These are phyloP conservation scores for Crypturellus undulatus DNA, from an alignment of 2,113 vertebrate species.

Conservation along the genomic window DNA sequence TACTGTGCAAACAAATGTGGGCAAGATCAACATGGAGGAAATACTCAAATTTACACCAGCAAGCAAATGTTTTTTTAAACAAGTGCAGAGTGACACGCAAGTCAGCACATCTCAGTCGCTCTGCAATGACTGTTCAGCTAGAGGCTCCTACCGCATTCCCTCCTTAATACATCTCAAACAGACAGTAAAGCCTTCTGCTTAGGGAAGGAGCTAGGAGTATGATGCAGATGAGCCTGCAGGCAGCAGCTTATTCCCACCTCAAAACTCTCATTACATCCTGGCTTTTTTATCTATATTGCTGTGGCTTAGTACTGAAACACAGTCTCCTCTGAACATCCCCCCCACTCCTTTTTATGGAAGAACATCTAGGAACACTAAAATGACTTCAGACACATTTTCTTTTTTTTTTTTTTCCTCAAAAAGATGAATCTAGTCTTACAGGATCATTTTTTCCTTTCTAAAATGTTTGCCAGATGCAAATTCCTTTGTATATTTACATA, in stretches of 20 bases:
- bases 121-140: neutral
- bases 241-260: neutral
- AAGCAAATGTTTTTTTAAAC: neutral
- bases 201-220: rapidly evolving
- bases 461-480: neutral
- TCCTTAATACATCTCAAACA: neutral
- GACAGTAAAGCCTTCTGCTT: neutral
- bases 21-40: neutral
- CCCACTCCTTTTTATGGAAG: neutral
- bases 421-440: neutral
- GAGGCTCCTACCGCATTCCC: neutral
- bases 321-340: neutral
- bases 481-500: neutral
- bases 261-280: neutral
- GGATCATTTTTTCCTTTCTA: neutral
- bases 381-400: neutral
- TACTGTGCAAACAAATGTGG: neutral
- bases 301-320: neutral
- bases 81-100: neutral
- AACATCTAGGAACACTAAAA: neutral
- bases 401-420: neutral
- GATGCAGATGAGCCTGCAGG: rapidly evolving
- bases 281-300: neutral
- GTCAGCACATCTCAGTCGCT: neutral
- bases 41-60: neutral